Conservation (phyloP, 2,888 invertebrate species). For the Gastracanthus pulcherrimus region DNA sequence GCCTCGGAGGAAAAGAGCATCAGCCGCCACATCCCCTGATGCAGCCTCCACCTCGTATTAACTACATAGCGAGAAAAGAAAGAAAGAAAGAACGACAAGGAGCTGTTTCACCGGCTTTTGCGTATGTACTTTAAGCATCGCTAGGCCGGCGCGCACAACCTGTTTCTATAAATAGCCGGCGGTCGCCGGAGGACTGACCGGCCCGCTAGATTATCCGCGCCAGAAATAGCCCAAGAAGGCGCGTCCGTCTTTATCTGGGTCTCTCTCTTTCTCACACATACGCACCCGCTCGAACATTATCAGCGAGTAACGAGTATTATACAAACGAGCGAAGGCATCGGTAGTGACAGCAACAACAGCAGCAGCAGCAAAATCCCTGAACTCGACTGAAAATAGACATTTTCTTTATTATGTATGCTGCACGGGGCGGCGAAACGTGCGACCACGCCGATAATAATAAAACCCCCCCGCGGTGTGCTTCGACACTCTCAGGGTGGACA, state of each 20-base stretch:
- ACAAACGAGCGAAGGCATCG: too few species aligned
- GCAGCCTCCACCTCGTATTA: not conserved
- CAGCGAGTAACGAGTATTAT: not conserved
- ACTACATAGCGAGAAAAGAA: not conserved
- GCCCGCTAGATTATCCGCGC: constrained; percentile 66
- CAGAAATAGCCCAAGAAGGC: constrained; percentile 67
- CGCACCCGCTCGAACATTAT: constrained; percentile 9
- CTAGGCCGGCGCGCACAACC: constrained; percentile 55
- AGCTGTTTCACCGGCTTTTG: too few species aligned
- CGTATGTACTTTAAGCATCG: too few species aligned
- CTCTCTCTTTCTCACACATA: not conserved
- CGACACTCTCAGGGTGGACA: too few species aligned
- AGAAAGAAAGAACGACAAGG: not conserved
- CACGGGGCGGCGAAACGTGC: too few species aligned
- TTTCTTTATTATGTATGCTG: too few species aligned
- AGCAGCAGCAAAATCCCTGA: too few species aligned
- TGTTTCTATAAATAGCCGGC: constrained; percentile 67
- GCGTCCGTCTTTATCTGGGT: constrained; percentile 27
- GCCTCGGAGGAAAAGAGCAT: not conserved
- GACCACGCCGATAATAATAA: too few species aligned
- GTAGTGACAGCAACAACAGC: too few species aligned
- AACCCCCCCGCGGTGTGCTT: too few species aligned
- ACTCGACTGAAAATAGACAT: too few species aligned
- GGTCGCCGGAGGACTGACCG: constrained; percentile 67
- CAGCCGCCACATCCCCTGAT: not conserved